phyloP scores from a whole-genome alignment of 92 coral and sea anemone species.

The Virgularia gustaviana region DNA sequence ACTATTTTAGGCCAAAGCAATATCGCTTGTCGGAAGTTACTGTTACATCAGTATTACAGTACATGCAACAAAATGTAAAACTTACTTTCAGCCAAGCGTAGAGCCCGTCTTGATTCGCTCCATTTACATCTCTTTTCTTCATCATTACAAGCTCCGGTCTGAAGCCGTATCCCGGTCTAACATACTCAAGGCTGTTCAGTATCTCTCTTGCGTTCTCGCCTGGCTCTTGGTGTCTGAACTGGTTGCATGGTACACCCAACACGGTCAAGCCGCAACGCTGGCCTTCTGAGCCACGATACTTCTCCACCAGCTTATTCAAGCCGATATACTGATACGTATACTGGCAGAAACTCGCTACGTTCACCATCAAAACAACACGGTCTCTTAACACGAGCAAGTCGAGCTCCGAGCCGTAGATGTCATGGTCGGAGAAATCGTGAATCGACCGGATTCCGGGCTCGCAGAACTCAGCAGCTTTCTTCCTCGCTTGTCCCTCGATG shows the following conservation, averaged over 20 bases:
- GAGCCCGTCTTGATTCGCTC: conserved; percentile 52
- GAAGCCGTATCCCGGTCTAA: conserved; percentile 72
- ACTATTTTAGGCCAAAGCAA: not conserved
- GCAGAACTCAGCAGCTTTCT: conserved; percentile 43
- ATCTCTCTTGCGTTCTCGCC: conserved; percentile 69
- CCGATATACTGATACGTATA: conserved; percentile 65
- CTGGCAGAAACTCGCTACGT: conserved; percentile 77
- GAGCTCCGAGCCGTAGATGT: conserved; percentile 38
- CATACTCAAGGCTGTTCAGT: conserved; percentile 62
- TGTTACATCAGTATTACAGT: not conserved
- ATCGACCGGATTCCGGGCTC: conserved; percentile 40
- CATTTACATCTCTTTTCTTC: conserved; percentile 72
- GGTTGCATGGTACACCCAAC: conserved; percentile 71
- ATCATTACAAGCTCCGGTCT: conserved; percentile 47
- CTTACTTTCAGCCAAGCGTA: conserved; percentile 74
- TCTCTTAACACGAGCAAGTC: conserved; percentile 42
- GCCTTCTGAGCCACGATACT: conserved; percentile 26
- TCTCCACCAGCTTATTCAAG: conserved; percentile 62
- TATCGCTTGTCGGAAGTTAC: not conserved
- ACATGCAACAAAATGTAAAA: not conserved
- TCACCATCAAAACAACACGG: conserved; percentile 52
- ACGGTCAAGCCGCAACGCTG: conserved; percentile 65
- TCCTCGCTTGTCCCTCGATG: conserved; percentile 16
- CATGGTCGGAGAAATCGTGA: conserved; percentile 54
- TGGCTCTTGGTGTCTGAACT: conserved; percentile 74